Evolutionary conservation across 2,888 invertebrate genomes (phyloP).

Genomic region (Cyaniris semiargus): DNA sequence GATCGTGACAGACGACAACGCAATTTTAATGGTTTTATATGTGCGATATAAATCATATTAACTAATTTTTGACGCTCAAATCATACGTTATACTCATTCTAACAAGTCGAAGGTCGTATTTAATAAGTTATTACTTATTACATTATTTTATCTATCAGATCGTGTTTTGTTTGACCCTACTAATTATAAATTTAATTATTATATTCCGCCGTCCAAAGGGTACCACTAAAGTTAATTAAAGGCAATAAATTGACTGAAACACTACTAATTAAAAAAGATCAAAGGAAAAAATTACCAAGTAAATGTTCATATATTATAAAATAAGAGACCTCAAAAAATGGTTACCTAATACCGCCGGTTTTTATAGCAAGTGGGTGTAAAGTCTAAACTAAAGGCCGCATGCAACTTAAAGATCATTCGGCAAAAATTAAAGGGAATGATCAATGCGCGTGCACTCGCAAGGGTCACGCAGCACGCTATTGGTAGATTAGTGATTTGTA

Average conservation of each 20-base stretch:
- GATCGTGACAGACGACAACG: conserved; percentile 26
- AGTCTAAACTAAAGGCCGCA: not conserved
- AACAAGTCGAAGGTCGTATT: not conserved
- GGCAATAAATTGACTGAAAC: not conserved
- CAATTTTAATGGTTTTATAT: conserved; percentile 20
- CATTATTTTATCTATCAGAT: not conserved
- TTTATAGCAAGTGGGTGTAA: not conserved
- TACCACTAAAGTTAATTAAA: not conserved
- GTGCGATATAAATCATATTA: conserved; percentile 25
- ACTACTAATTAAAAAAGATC: no score
- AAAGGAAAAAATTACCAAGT: no score
- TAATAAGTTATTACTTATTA: conserved; percentile 19
- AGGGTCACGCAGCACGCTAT: no score
- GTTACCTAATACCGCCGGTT: not conserved
- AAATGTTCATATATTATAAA: not conserved
- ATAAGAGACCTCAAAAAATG: not conserved
- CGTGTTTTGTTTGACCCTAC: not conserved
- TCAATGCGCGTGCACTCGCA: no score
- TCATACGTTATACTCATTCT: conserved; percentile 1
- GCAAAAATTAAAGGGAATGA: no score
- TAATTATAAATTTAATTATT: conserved; percentile 22
- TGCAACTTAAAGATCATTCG: no score
- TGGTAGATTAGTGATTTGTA: no score
- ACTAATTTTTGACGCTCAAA: conserved; percentile 20
- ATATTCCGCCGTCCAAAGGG: not conserved